Base-by-base conservation (phyloP, 2,113 vertebrate species). In the Takifugu bimaculatus region DNA sequence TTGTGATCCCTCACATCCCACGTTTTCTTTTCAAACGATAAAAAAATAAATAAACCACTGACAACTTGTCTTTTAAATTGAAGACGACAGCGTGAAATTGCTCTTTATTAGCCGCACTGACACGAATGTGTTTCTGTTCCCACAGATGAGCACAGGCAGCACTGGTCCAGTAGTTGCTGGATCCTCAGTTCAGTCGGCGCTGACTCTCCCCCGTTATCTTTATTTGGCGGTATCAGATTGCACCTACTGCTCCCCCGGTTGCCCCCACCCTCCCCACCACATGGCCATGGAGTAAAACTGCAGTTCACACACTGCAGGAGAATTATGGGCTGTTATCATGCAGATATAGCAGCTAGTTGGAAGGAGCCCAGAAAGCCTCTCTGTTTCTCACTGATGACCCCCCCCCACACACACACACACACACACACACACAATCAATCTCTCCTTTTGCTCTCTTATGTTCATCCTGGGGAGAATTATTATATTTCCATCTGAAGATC, bases 401-500 rank as follows among this genome's bases (percentile, higher is more conserved):
- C 54, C 45, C 57, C 63, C 0, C 42, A 13, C 53, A 20, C 20
- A 20, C 20, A 20, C 20, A 20, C 20, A 20, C 20, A 20, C 20
- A 43, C 6, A 43, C 42, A 9, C 42, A 6, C 42, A 43, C 42
- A 20, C 42, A 43, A 13, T 43, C 42, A 5, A 26, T 26, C 28
- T 55, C 28, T 59, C 57, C 45, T 57, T 50, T n/a, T 14, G 45
- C 14, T 15, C 27, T 29, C 20, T 45, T 74, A 68, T 63, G 74
- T 63, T 79, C 58, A 53, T n/a, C 45, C 45, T 45, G 50, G 35
- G 53, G 68, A 82, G 77, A 88, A 65, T 76, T 66, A 81, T 84
- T 75, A 74, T 79, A 80, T 84, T 85, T 82, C 81, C 79, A 82
- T 87, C 51, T 71, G 54, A 75, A 64, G 47, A 52, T 72, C 68